Percentiles rank a stretch among this genome's conserved stretches.
Evolutionary conservation across 2,113 vertebrate species (phyloP).

Genomic region (Centropus unirufus): DNA sequence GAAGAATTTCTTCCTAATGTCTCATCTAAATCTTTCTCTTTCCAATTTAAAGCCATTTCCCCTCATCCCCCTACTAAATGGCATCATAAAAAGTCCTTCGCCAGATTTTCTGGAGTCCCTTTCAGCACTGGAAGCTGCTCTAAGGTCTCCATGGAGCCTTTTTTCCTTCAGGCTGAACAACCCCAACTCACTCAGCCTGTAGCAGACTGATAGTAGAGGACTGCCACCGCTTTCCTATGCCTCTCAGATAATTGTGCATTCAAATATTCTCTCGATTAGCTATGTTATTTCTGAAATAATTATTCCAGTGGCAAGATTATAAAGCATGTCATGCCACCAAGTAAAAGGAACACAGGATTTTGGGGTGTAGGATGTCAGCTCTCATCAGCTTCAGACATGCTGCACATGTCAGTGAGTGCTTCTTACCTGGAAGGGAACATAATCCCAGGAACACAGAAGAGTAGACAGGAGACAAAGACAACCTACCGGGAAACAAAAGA

Average conservation of each 20-base stretch:
- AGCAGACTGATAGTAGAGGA: neutral
- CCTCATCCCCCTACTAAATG: too few relatives aligned
- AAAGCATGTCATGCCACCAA: neutral
- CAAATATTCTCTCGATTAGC: neutral
- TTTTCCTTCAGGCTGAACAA: too few relatives aligned
- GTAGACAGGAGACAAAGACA: constrained; percentile 81
- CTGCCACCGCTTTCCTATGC: accelerated
- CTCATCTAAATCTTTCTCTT: too few relatives aligned
- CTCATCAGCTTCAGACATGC: neutral
- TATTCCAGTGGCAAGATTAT: neutral
- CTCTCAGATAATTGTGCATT: neutral
- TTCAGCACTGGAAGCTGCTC: too few relatives aligned
- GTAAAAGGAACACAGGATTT: neutral
- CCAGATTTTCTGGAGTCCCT: too few relatives aligned
- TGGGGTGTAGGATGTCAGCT: neutral
- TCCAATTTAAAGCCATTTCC: too few relatives aligned
- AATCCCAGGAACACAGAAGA: constrained; percentile 84
- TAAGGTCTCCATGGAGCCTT: too few relatives aligned
- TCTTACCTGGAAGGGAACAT: constrained; percentile 88
- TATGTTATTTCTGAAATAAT: neutral
- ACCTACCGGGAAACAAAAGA: constrained; percentile 68
- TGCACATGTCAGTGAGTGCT: neutral
- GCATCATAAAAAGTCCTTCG: too few relatives aligned
- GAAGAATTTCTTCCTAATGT: too few relatives aligned
- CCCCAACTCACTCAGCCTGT: too few relatives aligned